phyloP scores from a whole-genome alignment of 2,888 invertebrate genomes.

The Acrobasis repandana region DNA sequence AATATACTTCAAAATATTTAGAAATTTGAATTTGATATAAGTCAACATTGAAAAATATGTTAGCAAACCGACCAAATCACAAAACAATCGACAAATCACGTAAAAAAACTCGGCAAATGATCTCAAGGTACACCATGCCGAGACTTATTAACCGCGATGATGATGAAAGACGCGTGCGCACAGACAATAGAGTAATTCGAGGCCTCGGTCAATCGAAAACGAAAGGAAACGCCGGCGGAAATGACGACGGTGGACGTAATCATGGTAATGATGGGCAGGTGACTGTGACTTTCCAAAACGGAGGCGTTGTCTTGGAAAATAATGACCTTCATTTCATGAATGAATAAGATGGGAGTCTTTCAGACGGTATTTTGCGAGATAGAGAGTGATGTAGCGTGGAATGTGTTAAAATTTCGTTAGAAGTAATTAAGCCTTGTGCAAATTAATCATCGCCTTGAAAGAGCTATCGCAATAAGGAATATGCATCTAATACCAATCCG shows the following conservation, averaged over 20 bases:
- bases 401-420: neutral
- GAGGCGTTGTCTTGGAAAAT: conserved; percentile 23
- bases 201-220: conserved; percentile 77
- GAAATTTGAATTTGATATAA: too few species aligned
- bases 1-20: too few species aligned
- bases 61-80: neutral
- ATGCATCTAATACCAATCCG: too few species aligned
- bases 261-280: conserved; percentile 40
- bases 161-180: conserved; percentile 40
- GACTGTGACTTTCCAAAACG: conserved; percentile 45
- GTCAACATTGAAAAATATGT: too few species aligned
- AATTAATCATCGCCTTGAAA: too few species aligned
- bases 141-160: conserved; percentile 17
- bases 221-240: conserved; percentile 72
- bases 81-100: neutral
- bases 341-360: neutral
- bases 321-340: conserved; percentile 4
- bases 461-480: too few species aligned
- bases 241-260: conserved; percentile 54
- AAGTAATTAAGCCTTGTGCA: neutral
- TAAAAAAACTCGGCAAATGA: neutral
- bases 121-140: conserved; percentile 10
- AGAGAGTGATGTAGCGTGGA: neutral
- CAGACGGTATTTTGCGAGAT: neutral
- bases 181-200: conserved; percentile 65